Conservation (phyloP, 2,113 vertebrate species). For the Neodontobutis hainanensis region DNA sequence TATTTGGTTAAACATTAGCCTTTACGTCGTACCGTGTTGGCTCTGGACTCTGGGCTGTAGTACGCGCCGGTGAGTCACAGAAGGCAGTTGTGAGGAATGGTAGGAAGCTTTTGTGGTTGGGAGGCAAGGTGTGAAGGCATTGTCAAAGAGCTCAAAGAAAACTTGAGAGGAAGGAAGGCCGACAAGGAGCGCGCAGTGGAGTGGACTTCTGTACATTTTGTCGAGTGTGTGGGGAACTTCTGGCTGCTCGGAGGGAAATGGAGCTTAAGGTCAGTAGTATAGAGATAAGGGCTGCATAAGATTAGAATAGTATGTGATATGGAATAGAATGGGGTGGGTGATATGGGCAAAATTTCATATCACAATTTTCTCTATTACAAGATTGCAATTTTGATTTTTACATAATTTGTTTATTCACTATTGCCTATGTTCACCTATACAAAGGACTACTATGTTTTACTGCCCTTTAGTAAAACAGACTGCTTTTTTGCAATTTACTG, state of each 20-base stretch:
- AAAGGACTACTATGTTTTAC: too few species aligned
- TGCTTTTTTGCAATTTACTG: too few species aligned
- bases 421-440: too few species aligned
- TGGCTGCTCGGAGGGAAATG: slow-evolving; percentile 31
- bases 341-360: too few species aligned
- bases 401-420: too few species aligned
- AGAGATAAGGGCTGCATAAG: not conserved
- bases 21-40: slow-evolving; percentile 34
- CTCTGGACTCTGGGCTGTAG: slow-evolving; percentile 19
- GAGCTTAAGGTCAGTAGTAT: slow-evolving; percentile 32
- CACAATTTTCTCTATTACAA: too few species aligned
- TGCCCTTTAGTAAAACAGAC: too few species aligned
- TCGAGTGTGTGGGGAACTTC: slow-evolving; percentile 14
- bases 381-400: too few species aligned
- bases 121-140: not conserved
- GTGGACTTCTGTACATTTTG: slow-evolving; percentile 2
- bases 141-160: slow-evolving; percentile 14
- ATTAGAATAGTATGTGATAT: not conserved
- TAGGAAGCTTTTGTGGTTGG: slow-evolving; percentile 8
- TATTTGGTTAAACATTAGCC: slow-evolving; percentile 63
- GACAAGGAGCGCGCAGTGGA: slow-evolving; percentile 3
- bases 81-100: slow-evolving; percentile 4
- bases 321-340: too few species aligned
- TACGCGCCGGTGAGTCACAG: not conserved
- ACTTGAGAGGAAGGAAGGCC: slow-evolving; percentile 11